These are phyloP conservation scores for Pangasianodon hypophthalmus DNA, from an alignment of 2,113 vertebrate species.

Conservation along the genomic window DNA sequence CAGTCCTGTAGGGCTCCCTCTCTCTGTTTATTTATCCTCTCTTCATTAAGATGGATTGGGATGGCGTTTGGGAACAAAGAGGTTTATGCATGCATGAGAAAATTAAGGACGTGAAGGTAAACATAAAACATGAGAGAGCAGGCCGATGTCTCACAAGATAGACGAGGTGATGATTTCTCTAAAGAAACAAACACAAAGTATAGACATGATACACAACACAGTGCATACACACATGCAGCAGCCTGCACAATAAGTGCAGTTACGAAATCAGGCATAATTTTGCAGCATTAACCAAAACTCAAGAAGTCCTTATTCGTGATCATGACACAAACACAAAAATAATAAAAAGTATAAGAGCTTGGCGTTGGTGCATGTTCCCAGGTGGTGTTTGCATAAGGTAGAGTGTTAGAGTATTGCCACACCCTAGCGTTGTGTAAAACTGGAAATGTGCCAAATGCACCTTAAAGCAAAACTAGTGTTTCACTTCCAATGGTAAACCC, in stretches of 20 bases:
- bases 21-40: neutral
- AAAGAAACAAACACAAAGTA: neutral
- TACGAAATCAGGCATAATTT: neutral
- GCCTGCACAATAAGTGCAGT: neutral
- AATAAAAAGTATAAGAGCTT: neutral
- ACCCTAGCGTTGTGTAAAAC: neutral
- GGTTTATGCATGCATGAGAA: constrained; percentile 14
- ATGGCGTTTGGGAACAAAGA: neutral
- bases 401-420: neutral
- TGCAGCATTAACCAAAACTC: neutral
- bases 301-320: neutral
- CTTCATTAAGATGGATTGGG: constrained; percentile 16
- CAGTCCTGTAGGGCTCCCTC: neutral
- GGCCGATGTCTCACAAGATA: neutral
- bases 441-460: neutral
- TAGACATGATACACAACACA: neutral
- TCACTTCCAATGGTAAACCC: neutral
- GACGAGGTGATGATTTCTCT: neutral
- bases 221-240: neutral
- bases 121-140: neutral
- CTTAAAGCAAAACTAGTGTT: neutral
- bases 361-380: neutral
- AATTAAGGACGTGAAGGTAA: neutral
- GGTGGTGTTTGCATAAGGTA: neutral
- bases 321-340: neutral